Evolutionary conservation across 2,797 vertebrate species (phyloP), one percentile per base, ranked within the genome.

Genomic region (Prionace glauca): DNA sequence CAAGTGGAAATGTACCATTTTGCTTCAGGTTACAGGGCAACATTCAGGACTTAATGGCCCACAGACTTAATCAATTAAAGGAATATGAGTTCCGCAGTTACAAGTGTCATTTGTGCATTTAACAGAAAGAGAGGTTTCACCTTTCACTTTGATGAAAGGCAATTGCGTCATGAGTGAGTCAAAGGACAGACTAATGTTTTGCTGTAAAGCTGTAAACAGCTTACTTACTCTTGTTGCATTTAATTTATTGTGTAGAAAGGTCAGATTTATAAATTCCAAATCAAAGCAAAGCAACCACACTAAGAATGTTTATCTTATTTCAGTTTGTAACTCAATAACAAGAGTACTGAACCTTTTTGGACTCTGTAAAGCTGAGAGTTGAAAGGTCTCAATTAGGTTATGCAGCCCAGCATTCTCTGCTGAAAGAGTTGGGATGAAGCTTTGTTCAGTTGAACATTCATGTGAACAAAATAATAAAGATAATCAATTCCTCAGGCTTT

Each of bases 161-260:
- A 7, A 29, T 10, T 72, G 45, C 45, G 16, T 74, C 69, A 95
- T 95, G 45, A 95, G 16, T 95, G 93, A 95, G 93, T 77, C 71
- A 95, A 72, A 95, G 67, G 93, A 77, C 41, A n/a, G 93, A 32
- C 72, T 36, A 77, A 94, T 94, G 69, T 50, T 94, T 94, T 95
- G 45, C 14, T 32, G 29, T 9, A 0, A 29, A n/a, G 24, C 24
- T 14, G 10, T 94, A 77, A 95, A 77, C 45, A 95, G 90, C 65
- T 65, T 24, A 32, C 32, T 69, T 69, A 69, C 3, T 29, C 62
- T 14, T 60, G 71, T 95, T 95, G 50, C 41, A 56, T 65, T 26
- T 50, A 56, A 77, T 95, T 95, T 95, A 77, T 95, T 74, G 50
- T 77, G 32, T 20, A 60, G 93, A 95, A 60, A 95, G 93, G 71